A percentile compares a stretch with the other conserved stretches of the same genome.
phyloP scores from a whole-genome alignment of 2,113 vertebrate genomes.

The Echinops telfairi region DNA sequence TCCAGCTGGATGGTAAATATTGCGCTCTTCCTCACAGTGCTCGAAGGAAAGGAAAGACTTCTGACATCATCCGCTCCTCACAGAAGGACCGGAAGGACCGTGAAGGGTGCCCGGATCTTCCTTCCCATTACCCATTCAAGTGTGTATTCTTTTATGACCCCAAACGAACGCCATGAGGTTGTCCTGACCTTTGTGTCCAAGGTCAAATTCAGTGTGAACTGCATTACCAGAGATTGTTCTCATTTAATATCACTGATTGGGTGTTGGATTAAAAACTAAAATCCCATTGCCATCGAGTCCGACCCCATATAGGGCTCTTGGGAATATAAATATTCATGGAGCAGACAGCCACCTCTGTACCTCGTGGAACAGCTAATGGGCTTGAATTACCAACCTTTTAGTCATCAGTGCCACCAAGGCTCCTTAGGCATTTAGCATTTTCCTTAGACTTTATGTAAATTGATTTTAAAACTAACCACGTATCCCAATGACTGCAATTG shows the following conservation, averaged over 20 bases:
- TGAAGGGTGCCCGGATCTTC: background rate
- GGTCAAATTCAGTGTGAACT: background rate
- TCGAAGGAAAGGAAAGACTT: background rate
- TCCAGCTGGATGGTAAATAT: background rate
- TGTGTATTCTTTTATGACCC: background rate
- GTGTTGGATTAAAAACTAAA: background rate
- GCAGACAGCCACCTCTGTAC: too few species aligned
- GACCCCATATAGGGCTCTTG: too few species aligned
- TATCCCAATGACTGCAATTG: constrained; percentile 11
- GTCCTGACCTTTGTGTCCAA: constrained; percentile 27
- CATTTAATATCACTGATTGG: background rate
- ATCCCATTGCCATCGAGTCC: too few species aligned
- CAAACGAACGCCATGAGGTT: background rate
- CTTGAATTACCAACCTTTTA: too few species aligned
- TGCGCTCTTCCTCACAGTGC: background rate
- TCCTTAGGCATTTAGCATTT: constrained; percentile 5
- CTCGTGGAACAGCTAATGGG: too few species aligned
- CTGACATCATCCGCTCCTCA: background rate
- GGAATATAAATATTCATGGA: too few species aligned
- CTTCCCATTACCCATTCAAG: background rate
- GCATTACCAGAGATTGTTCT: background rate
- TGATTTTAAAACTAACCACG: background rate
- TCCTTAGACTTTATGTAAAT: constrained; percentile 46
- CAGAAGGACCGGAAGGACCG: background rate
- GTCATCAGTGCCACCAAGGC: too few species aligned